Percentiles rank a stretch among this genome's conserved stretches.
phyloP scores from a whole-genome alignment of 2,888 invertebrate genomes.

The Eumerus sabulonum region DNA sequence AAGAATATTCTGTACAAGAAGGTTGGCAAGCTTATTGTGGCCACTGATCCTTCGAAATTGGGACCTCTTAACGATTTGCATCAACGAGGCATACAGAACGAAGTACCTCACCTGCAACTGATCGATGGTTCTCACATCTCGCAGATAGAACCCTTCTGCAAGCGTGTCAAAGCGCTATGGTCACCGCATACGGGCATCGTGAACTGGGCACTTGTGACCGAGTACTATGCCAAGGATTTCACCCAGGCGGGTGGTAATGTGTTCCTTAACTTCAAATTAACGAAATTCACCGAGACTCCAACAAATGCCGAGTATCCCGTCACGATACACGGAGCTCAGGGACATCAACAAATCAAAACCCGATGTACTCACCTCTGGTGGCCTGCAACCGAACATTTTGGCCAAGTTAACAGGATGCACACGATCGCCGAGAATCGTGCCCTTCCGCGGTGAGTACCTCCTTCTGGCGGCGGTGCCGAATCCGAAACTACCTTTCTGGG shows the following conservation, averaged over 20 bases:
- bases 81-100: constrained; percentile 90
- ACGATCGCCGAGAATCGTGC: constrained; percentile 88
- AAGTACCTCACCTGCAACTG: constrained; percentile 90
- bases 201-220: constrained; percentile 91
- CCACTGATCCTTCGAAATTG: constrained; percentile 86
- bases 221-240: constrained; percentile 91
- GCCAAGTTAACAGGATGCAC: constrained; percentile 94
- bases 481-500: constrained; percentile 98
- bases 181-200: constrained; percentile 99
- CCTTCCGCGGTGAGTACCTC: constrained; percentile 98
- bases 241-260: constrained; percentile 86
- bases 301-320: constrained; percentile 83
- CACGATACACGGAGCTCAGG: constrained; percentile 79
- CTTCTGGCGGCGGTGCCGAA: constrained; percentile 93
- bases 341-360: constrained; percentile 80
- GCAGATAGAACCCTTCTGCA: constrained; percentile 92
- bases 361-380: constrained; percentile 97
- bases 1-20: constrained; percentile 94
- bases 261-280: constrained; percentile 88
- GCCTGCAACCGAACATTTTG: constrained; percentile 94
- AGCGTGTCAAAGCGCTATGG: constrained; percentile 95
- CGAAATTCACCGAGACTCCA: constrained; percentile 82
- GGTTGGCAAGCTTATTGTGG: constrained; percentile 97
- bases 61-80: constrained; percentile 86
- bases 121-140: constrained; percentile 87